Evolutionary conservation across 2,113 vertebrate genomes (phyloP).

Genomic region (Aramus guarauna): DNA sequence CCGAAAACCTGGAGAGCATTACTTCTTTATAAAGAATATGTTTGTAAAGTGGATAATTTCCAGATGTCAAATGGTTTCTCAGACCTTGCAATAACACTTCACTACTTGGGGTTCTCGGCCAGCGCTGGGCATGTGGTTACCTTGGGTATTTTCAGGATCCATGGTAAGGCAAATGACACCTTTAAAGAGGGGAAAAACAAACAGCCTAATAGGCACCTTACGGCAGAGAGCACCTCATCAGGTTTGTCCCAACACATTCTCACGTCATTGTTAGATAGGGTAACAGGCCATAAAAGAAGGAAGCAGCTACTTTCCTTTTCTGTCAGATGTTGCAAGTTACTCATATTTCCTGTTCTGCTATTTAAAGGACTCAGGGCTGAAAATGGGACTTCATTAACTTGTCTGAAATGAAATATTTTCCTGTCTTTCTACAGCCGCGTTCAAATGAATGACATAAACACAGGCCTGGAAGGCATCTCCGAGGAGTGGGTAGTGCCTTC

Average conservation of each 20-base stretch:
- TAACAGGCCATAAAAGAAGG: slow-evolving; percentile 32
- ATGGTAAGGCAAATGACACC: background rate
- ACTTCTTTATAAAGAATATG: background rate
- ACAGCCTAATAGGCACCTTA: background rate
- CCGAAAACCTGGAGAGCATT: background rate
- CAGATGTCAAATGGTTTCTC: slow-evolving; percentile 5
- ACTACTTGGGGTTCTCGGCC: background rate
- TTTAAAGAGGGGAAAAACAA: slow-evolving; percentile 17
- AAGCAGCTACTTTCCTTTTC: slow-evolving; percentile 47
- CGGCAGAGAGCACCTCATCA: slow-evolving; percentile 20
- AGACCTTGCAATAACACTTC: slow-evolving; percentile 6
- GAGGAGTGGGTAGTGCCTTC: fast-evolving
- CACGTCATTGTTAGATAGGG: background rate
- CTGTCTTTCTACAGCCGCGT: background rate
- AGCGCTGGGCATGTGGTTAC: background rate
- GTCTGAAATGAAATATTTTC: slow-evolving; percentile 3
- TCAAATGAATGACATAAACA: background rate
- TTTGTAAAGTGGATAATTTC: slow-evolving; percentile 45
- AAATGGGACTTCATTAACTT: slow-evolving; percentile 19
- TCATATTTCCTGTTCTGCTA: slow-evolving; percentile 38
- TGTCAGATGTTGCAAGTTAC: slow-evolving; percentile 26
- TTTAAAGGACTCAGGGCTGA: slow-evolving; percentile 16
- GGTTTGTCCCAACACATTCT: slow-evolving; percentile 11
- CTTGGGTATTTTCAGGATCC: background rate
- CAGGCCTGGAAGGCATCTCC: background rate